Base-by-base conservation (phyloP, 2,888 invertebrate species). In the Phengaris arion region DNA sequence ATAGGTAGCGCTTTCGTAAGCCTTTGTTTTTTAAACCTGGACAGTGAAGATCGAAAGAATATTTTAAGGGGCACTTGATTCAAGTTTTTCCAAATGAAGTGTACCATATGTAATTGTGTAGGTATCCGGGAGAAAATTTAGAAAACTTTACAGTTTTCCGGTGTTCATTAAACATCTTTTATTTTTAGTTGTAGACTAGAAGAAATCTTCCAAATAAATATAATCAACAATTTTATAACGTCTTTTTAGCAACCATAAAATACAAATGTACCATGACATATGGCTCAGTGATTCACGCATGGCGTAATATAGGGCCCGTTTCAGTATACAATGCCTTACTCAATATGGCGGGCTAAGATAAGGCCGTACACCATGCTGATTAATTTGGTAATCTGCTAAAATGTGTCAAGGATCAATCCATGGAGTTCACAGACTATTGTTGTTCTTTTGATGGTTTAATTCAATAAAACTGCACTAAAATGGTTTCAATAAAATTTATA, bases 381-480 rank as follows among this genome's bases (percentile, higher is more conserved):
- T 64, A 64, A 59, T 74, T 59, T 35, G 48, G 64, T 74, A 59
- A 59, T 74, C 48, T 22, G 64, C 10, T 57, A 74, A 64, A 64
- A 74, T 64, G 15, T 74, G 57, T 52, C 72, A 72, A 72, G 72
- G 72, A 72, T 22, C 52, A 35, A 54, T 35, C 72, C 15, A 48
- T 70, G 52, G 72, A 72, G 72, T 54, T 72, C 72, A 69, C 48
- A 52, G 72, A n/a, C 48, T 59, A 74, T 64, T 74, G 75, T 46
- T 57, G 22, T 69, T 75, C 9, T 22, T 75, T 75, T 75, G 46
- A 52, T 54, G 86, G 86, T 85, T 85, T 88, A 88, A 88, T 89
- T 88, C 82, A 86, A 89, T 86, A 86, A 86, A 84, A 83, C 80
- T 82, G 78, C 81, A 79, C 80, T 55, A 64, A 69, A 69, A 69